A percentile compares a stretch with the other conserved stretches of the same genome.
Conservation (phyloP, 2,797 vertebrate species). For the Spinibarbus caldwelli region DNA sequence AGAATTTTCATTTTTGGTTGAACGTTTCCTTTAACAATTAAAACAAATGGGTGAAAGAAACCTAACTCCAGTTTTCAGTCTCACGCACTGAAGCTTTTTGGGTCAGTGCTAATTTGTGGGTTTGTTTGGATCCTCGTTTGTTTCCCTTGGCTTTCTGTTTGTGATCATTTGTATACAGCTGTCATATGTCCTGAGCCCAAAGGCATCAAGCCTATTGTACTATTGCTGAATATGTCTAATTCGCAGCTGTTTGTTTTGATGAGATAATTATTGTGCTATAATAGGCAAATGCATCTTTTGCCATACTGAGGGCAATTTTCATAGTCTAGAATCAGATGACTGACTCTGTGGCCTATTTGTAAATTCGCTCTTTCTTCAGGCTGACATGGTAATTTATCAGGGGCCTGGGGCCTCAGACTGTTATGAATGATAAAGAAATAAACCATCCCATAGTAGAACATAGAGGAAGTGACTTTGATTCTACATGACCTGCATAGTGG, state of each 20-base stretch:
- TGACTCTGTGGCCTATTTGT: conserved; percentile 39
- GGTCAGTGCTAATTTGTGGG: conserved; percentile 13
- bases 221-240: conserved; percentile 47
- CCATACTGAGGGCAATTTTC: conserved; percentile 52
- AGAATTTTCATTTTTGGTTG: not conserved
- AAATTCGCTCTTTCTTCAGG: conserved; percentile 51
- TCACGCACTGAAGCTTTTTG: not conserved
- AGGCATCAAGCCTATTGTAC: conserved; percentile 43
- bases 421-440: conserved; percentile 50
- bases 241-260: conserved; percentile 41
- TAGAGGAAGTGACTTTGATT: conserved; percentile 19
- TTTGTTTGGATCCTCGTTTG: conserved; percentile 39
- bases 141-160: conserved; percentile 45
- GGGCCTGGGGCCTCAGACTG: conserved; percentile 35
- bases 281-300: conserved; percentile 46
- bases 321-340: conserved; percentile 51
- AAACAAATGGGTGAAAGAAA: not conserved
- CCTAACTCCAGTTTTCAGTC: not conserved
- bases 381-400: conserved; percentile 59
- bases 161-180: conserved; percentile 46
- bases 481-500: conserved; percentile 35
- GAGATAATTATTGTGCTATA: conserved; percentile 46
- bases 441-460: conserved; percentile 36
- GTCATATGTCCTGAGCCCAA: conserved; percentile 42
- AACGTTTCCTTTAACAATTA: not conserved